Evolutionary conservation across 2,888 invertebrate species (phyloP), one percentile per base, ranked within the genome.

Genomic region (Nymphalis urticae): DNA sequence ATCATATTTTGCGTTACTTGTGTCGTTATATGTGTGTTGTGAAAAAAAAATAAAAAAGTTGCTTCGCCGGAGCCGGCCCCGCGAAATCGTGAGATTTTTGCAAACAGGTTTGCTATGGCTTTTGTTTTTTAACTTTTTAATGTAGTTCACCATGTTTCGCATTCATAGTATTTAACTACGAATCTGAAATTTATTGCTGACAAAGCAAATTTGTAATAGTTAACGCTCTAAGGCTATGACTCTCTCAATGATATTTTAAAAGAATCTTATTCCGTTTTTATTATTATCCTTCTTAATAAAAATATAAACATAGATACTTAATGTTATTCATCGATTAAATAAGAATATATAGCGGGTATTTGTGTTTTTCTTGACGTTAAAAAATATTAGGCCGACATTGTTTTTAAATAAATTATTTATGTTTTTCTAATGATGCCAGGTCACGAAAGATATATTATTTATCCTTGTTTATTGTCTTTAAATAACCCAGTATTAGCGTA

Each of bases 11-110:
- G 50, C 56, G 36, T 58, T 60, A 68, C 62, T 69, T 68, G 62
- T 66, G 56, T 58, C 17, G 48, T 70, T 69, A 63, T 56, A 32
- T 17, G 54, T 69, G 70, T 72, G 59, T 66, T 68, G 69, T 69
- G 62, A 67, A 60, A 54, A 56, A 67, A 72, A 75, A 58, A 68
- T 72, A 72, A 77, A 80, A 79, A 82, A 79, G 75, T 80, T 77
- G 80, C 78, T 79, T 80, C 73, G 81, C 83, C 76, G 70, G 64
- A 68, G 81, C 81, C 80, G 78, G 77, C 74, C 74, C 78, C 82
- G 85, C 82, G 82, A 85, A 85, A 82, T 85, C 84, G 82, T 83
- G 83, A 86, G 86, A 87, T 87, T 90, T 89, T 78, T 75, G 76
- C 77, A 78, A 79, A 78, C 79, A 75, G 87, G 89, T 88, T 89